Conservation (phyloP, 1,140 invertebrate species). For the Drosophila saltans region DNA sequence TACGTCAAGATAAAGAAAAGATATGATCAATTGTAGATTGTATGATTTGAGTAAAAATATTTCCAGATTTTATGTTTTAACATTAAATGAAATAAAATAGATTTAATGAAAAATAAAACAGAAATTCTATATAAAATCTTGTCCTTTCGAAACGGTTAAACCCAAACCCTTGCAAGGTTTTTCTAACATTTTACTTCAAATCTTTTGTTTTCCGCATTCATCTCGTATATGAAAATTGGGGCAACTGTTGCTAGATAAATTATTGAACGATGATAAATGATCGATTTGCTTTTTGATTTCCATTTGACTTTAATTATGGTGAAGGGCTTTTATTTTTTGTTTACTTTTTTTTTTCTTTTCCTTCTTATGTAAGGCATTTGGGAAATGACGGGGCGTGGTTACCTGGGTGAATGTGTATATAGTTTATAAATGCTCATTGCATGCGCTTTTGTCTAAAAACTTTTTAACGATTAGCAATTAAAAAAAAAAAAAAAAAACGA, state of each 20-base stretch:
- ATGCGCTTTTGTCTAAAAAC: background rate
- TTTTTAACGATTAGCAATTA: slow-evolving; percentile 1
- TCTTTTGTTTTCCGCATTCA: background rate
- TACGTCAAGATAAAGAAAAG: too few species aligned
- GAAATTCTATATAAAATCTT: too few species aligned
- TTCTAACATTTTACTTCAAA: too few species aligned
- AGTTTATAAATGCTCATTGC: slow-evolving; percentile 1
- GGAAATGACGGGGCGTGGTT: slow-evolving; percentile 3
- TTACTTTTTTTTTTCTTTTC: background rate
- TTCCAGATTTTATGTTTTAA: too few species aligned
- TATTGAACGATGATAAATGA: slow-evolving; percentile 3
- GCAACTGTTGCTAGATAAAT: background rate
- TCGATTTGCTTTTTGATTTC: slow-evolving; percentile 4
- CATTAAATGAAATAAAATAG: too few species aligned
- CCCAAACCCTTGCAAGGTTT: too few species aligned
- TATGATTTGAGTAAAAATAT: too few species aligned
- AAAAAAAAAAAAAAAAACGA: background rate
- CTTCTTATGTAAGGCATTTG: slow-evolving; percentile 9
- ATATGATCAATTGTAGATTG: too few species aligned
- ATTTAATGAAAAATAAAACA: too few species aligned
- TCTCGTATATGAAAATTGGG: background rate
- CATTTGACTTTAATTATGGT: slow-evolving; percentile 13
- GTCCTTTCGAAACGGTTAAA: too few species aligned
- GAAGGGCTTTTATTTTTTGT: background rate
- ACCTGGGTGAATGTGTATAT: background rate